Evolutionary conservation across 30 jellyfish, hydroid and myxozoan species (phyloP).

Genomic region (Aurelia aurita): DNA sequence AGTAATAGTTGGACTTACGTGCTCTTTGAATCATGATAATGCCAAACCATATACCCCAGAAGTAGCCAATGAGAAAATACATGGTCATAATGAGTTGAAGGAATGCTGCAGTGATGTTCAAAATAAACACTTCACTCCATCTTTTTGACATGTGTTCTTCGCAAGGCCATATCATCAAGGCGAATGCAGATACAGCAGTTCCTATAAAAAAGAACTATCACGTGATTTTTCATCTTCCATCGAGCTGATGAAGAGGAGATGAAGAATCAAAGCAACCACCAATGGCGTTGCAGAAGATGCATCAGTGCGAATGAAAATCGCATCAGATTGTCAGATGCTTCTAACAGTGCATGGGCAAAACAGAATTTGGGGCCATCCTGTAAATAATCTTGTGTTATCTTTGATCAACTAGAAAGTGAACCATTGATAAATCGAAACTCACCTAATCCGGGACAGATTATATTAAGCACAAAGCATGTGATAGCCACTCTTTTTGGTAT

Average conservation of each 20-base stretch:
- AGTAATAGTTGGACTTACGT: constrained; percentile 26
- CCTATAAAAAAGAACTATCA: not conserved
- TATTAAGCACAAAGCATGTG: constrained; percentile 45
- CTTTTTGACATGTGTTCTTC: constrained; percentile 51
- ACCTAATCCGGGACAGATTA: constrained; percentile 66
- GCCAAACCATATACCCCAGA: constrained; percentile 80
- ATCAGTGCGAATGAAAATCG: no score
- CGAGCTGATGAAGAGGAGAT: no score
- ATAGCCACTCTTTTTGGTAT: constrained; percentile 57
- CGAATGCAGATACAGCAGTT: constrained; percentile 58
- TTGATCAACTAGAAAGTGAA: no score
- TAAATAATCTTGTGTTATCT: no score
- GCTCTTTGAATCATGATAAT: constrained; percentile 54
- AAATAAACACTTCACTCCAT: constrained; percentile 51
- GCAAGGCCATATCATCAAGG: constrained; percentile 55
- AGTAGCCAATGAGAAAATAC: constrained; percentile 58
- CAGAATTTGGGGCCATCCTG: no score
- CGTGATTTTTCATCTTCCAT: no score
- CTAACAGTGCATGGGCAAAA: no score
- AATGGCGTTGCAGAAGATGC: no score
- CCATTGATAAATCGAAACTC: not conserved
- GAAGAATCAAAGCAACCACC: no score
- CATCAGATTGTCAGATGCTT: no score
- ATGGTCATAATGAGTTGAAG: constrained; percentile 23
- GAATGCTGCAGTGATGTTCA: constrained; percentile 44